These are phyloP conservation scores for Nowickia ferox DNA, from an alignment of 2,888 invertebrate species.

Conservation along the genomic window DNA sequence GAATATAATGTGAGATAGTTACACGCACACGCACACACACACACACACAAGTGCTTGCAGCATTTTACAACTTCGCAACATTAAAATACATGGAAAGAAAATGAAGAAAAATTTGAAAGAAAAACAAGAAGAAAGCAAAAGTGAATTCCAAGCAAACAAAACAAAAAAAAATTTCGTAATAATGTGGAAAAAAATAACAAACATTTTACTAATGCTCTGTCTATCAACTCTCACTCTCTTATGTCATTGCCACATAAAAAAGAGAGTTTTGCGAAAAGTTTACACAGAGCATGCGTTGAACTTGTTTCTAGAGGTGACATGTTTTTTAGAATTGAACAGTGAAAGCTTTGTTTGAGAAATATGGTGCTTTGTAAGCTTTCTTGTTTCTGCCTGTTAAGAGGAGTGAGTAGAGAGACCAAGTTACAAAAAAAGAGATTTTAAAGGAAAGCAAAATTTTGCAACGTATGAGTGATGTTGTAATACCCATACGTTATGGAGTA, in stretches of 20 bases:
- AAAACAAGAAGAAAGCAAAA: slow-evolving; percentile 47
- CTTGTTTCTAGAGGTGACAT: neutral
- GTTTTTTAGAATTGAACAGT: neutral
- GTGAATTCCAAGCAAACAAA: neutral
- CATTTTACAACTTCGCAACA: slow-evolving; percentile 18
- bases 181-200: slow-evolving; percentile 8
- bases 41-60: neutral
- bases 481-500: slow-evolving; percentile 63
- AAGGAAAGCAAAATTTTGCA: slow-evolving; percentile 4
- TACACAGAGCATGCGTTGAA: neutral
- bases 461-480: slow-evolving; percentile 66
- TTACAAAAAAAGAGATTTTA: neutral
- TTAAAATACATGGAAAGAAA: neutral
- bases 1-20: slow-evolving; percentile 9
- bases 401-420: neutral
- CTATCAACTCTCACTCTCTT: slow-evolving; percentile 1
- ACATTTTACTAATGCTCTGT: slow-evolving; percentile 8
- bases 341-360: slow-evolving; percentile 41
- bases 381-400: slow-evolving; percentile 27
- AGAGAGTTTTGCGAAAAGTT: slow-evolving; percentile 30
- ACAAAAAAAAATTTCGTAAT: slow-evolving; percentile 42
- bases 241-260: neutral
- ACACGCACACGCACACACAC: neutral
- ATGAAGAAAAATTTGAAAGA: slow-evolving; percentile 1
- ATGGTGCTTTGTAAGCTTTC: neutral